phyloP scores from a whole-genome alignment of 2,888 invertebrate species.

The Desoria tigrina region DNA sequence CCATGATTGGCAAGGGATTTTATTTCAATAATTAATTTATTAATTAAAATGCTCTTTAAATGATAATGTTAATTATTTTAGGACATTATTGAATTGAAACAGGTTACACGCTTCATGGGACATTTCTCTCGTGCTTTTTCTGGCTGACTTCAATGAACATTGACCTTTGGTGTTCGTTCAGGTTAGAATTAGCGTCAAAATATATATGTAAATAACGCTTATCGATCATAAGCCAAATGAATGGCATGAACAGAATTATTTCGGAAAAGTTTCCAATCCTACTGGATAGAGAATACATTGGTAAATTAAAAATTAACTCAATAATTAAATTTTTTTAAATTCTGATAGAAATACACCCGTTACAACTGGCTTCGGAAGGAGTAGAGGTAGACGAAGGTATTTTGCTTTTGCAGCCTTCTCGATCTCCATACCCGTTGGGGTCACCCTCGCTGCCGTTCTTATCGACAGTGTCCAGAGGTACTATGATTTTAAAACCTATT shows the following conservation, averaged over 20 bases:
- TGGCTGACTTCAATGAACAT: conserved; percentile 46
- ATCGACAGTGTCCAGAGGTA: conserved; percentile 22
- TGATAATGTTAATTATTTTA: too few relatives aligned
- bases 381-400: conserved; percentile 35
- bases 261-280: not conserved
- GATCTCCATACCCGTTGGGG: conserved; percentile 31
- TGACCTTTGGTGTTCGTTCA: conserved; percentile 38
- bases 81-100: too few relatives aligned
- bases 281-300: too few relatives aligned
- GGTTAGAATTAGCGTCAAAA: conserved; percentile 14
- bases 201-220: not conserved
- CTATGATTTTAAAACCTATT: too few relatives aligned
- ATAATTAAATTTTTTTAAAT: too few relatives aligned
- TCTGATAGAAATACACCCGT: conserved; percentile 28
- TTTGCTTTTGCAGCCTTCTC: conserved; percentile 35
- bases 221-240: not conserved
- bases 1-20: conserved; percentile 31
- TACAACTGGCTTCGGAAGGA: conserved; percentile 30
- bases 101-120: conserved; percentile 40
- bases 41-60: not conserved
- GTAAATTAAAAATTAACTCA: too few relatives aligned
- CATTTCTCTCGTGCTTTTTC: conserved; percentile 41
- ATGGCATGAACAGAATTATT: not conserved
- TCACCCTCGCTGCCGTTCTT: conserved; percentile 26
- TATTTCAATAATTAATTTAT: too few relatives aligned